Evolutionary conservation across 2,113 vertebrate genomes (phyloP).

Genomic region (Misgurnus anguillicaudatus): DNA sequence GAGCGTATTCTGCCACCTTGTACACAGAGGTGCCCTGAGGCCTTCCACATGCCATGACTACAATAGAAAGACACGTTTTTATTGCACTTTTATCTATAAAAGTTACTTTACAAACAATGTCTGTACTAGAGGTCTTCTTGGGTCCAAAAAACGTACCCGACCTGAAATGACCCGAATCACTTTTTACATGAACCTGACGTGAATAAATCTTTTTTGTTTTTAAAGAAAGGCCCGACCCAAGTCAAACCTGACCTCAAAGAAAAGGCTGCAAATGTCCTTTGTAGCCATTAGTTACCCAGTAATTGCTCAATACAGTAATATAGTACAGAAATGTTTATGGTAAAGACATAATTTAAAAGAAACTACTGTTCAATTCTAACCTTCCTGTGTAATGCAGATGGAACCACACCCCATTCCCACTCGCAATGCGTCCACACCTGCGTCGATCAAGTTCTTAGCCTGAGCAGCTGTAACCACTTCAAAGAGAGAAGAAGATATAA

Average conservation of each 20-base stretch:
- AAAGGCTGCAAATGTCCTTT: too few species aligned
- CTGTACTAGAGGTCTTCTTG: too few species aligned
- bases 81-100: too few species aligned
- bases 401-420: slow-evolving; percentile 93
- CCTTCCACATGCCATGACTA: slow-evolving; percentile 91
- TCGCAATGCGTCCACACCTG: slow-evolving; percentile 86
- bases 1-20: slow-evolving; percentile 89
- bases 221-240: too few species aligned
- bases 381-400: slow-evolving; percentile 94
- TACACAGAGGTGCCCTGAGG: slow-evolving; percentile 91
- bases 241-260: too few species aligned
- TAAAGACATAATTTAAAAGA: not conserved
- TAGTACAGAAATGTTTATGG: not conserved
- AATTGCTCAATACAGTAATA: too few species aligned
- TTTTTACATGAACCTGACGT: too few species aligned
- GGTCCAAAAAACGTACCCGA: too few species aligned
- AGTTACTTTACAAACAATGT: too few species aligned
- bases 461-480: slow-evolving; percentile 91
- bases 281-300: too few species aligned
- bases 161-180: too few species aligned
- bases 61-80: not conserved
- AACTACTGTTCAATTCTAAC: slow-evolving; percentile 47
- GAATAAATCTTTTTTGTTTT: too few species aligned
- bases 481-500: not conserved
- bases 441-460: slow-evolving; percentile 91